A percentile compares a stretch with the other conserved stretches of the same genome.
These are phyloP conservation scores for Polydesmus complanatus DNA, from an alignment of 2,888 invertebrate species.

Conservation along the genomic window DNA sequence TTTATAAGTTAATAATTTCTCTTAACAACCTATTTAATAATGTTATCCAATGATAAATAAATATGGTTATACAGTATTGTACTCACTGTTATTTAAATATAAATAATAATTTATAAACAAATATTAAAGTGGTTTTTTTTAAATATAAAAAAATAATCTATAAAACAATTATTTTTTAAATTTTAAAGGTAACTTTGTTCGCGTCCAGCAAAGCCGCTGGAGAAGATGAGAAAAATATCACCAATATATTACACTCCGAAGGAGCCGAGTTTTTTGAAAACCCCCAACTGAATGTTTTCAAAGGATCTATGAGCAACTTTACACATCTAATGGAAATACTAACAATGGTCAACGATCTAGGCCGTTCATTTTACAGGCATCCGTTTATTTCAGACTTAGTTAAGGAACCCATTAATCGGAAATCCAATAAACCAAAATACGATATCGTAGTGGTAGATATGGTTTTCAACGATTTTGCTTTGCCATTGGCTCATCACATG, in stretches of 20 bases:
- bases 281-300: not conserved
- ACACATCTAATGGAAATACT: not conserved
- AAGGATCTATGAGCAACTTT: not conserved
- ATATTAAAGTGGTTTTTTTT: no score
- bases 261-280: not conserved
- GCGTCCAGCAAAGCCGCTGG: not conserved
- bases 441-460: not conserved
- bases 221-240: not conserved
- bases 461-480: conserved; percentile 1
- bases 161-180: not conserved
- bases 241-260: not conserved
- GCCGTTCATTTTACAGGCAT: not conserved
- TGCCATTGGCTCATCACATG: not conserved
- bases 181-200: not conserved
- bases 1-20: no score
- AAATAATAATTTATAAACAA: no score
- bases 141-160: not conserved
- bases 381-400: not conserved
- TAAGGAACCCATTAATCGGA: not conserved
- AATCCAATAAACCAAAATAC: not conserved
- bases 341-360: not conserved
- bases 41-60: no score
- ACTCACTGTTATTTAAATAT: no score
- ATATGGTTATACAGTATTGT: no score
- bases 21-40: no score